A percentile compares a stretch with the other conserved stretches of the same genome.
Conservation (phyloP, 2,113 vertebrate genomes). For the Carlito syrichta region DNA sequence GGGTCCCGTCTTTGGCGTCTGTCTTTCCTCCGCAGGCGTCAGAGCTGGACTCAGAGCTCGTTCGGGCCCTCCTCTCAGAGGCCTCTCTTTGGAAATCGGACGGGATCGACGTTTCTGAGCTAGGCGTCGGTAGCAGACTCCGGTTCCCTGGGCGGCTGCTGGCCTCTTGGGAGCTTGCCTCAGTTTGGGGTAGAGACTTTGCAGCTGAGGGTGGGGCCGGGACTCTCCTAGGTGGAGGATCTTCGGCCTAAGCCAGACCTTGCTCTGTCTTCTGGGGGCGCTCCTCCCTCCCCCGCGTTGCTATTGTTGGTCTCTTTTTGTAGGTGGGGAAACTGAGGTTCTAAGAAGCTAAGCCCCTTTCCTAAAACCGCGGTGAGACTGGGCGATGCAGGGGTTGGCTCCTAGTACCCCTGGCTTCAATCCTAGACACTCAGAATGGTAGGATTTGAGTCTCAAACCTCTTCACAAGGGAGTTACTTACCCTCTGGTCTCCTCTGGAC, state of each 20-base stretch:
- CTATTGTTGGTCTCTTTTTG: neutral
- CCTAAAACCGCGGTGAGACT: neutral
- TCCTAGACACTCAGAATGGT: neutral
- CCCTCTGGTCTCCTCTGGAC: neutral
- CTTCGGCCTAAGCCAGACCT: neutral
- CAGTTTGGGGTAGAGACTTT: neutral
- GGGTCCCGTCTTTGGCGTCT: too few relatives aligned
- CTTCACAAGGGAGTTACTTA: neutral
- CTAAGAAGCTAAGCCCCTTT: neutral
- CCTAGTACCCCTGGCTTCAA: neutral
- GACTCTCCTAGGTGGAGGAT: neutral
- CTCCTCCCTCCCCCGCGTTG: neutral
- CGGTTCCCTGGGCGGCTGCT: neutral
- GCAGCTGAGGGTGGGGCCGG: neutral
- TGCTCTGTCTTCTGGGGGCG: neutral
- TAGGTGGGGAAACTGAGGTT: neutral
- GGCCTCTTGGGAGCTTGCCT: neutral
- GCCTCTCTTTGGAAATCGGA: neutral
- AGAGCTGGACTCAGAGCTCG: neutral
- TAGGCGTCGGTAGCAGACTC: neutral
- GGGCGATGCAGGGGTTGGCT: neutral
- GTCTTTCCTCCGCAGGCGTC: neutral
- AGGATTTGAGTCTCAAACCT: neutral
- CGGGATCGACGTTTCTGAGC: neutral
- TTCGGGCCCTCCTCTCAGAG: neutral